Evolutionary conservation across 2,113 vertebrate species (phyloP), one percentile per base, ranked within the genome.

Genomic region (Semnornis frantzii): DNA sequence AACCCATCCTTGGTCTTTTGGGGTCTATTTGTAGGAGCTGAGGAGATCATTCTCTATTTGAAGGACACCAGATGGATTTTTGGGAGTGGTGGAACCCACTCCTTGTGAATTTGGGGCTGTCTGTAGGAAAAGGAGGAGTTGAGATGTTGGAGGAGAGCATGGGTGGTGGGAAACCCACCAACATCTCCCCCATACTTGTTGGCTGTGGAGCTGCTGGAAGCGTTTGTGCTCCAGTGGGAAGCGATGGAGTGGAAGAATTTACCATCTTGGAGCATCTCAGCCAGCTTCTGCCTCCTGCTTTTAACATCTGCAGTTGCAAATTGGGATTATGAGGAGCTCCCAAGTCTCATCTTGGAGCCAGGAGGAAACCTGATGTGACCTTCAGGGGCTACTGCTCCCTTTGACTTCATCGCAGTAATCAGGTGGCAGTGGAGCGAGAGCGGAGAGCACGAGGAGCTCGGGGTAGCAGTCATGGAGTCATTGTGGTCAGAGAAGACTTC

Each of bases 31-130:
- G 48, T 50, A 50, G 20, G 48, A 21, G 5, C 8, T 50, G 48
- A 54, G 14, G 77, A 60, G 62, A 10, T 9, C 3, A 9, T 54
- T 60, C 31, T 34, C 34, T 77, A 37, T 34, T 44, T 1, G 2
- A 18, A 54, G 2, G 31, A 4, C 30, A n/a, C 19, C 12, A 2
- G 2, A 19, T 3, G 5, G 3, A 3, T 27, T 75, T 59, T 17
- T 1, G 6, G 68, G 30, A 39, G 66, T 52, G 33, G 15, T 28
- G 28, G 66, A 20, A 16, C 50, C 9, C 4, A 3, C 23, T 12
- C 5, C 2, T 8, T 28, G 85, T 1, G 12, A 1, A 59, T 73
- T 54, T 31, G 54, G 69, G 70, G 55, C 46, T 34, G 16, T 60
- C 52, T 44, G 69, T 13, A 12, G 44, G 55, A 37, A n/a, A 17